Evolutionary conservation across 1,140 invertebrate genomes (phyloP), one percentile per base, ranked within the genome.

Genomic region (Conus betulinus): DNA sequence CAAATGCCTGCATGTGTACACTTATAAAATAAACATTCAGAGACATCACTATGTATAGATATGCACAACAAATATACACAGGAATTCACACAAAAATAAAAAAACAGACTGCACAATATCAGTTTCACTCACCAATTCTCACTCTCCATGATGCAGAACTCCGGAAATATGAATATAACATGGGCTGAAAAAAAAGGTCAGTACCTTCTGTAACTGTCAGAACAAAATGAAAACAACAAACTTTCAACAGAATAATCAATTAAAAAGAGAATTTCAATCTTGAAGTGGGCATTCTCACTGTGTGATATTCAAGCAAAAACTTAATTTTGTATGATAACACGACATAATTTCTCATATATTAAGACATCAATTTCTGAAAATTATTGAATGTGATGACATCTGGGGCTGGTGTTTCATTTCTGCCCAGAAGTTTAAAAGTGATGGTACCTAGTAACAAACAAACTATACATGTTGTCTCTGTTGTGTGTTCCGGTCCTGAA

Each of bases 111-210:
- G 6, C 17, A 53, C 74, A 76, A 63, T 20, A 76, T 5, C 39
- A 39, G 39, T 27, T 20, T 52, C 39, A 93, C 93, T 96, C 94
- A 97, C 97, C 98, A 93, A 98, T 98, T 95, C 98, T 96, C 25
- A 98, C 98, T 91, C 98, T 96, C 98, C 98, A 98, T 0, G 98
- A 98, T 94, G 97, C 98, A 84, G 98, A 98, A 96, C 98, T 98
- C 94, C 98, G 96, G 97, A 97, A 98, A 96, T 98, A 98, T 76
- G 98, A 98, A 94, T 98, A 98, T 67, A 98, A 96, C 95, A 98
- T 96, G 93, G 97, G 97, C 97, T 98, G 90, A 88, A 92, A 93
- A 53, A 53, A 53, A 89, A 71, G 17, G 8, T 51, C 6, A 85
- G 11, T 20, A 85, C 20, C 63, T 17, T n/a, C 8, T 27, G 27